Percentiles rank a stretch among this genome's conserved stretches.
Conservation (phyloP, 2,888 invertebrate species). For the Eupithecia inturbata region DNA sequence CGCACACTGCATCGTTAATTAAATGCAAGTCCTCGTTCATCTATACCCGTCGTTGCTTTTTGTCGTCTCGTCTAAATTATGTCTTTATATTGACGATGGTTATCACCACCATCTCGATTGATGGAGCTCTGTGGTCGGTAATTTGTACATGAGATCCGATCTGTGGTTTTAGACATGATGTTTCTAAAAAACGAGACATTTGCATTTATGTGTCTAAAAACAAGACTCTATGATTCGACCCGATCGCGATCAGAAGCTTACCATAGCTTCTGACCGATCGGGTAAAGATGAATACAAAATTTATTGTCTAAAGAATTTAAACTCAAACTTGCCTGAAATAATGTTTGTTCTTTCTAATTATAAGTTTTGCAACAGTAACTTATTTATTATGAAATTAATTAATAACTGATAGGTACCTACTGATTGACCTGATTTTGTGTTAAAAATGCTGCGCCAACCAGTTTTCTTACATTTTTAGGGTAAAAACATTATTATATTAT, state of each 20-base stretch:
- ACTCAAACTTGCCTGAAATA: not conserved
- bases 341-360: not conserved
- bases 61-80: slow-evolving; percentile 80
- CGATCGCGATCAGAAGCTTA: no score
- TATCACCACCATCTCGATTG: slow-evolving; percentile 76
- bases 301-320: not conserved
- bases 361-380: not conserved
- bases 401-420: not conserved
- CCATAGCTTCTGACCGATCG: not conserved
- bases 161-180: slow-evolving; percentile 50
- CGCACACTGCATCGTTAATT: slow-evolving; percentile 71
- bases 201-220: not conserved
- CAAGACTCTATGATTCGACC: not conserved
- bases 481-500: no score
- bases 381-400: not conserved
- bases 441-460: not conserved
- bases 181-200: slow-evolving; percentile 24
- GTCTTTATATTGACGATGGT: slow-evolving; percentile 79
- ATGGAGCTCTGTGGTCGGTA: slow-evolving; percentile 71
- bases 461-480: not conserved
- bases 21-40: slow-evolving; percentile 77
- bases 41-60: slow-evolving; percentile 73
- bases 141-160: slow-evolving; percentile 79
- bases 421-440: not conserved
- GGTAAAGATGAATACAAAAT: not conserved